Percentiles rank a stretch among this genome's conserved stretches.
Conservation (phyloP, 2,888 invertebrate species). For the Ypsolopha sequella region DNA sequence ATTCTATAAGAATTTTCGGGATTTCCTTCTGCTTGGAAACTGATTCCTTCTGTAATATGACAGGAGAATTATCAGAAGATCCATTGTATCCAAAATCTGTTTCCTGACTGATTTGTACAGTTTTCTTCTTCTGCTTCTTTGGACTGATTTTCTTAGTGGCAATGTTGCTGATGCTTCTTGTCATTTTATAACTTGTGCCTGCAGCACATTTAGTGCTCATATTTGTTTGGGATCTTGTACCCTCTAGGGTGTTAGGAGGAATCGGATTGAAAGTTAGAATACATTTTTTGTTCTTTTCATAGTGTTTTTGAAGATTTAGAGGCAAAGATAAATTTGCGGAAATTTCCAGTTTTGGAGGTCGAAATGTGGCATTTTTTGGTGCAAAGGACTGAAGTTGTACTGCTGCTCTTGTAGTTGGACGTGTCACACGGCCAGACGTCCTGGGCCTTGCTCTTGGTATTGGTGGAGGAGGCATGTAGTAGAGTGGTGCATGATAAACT, state of each 20-base stretch:
- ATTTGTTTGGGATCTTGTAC: not conserved
- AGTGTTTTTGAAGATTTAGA: constrained; percentile 18
- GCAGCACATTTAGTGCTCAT: not conserved
- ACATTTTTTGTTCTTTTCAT: constrained; percentile 6
- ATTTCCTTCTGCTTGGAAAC: not conserved
- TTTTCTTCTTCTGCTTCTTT: not conserved
- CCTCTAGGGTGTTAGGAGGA: not conserved
- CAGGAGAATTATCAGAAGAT: too few relatives aligned
- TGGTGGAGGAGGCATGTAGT: constrained; percentile 39
- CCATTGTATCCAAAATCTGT: not conserved
- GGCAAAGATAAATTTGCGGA: constrained; percentile 7
- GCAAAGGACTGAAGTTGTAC: constrained; percentile 46
- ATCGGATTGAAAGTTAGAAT: too few relatives aligned
- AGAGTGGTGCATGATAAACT: constrained; percentile 29
- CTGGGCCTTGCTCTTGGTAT: constrained; percentile 30
- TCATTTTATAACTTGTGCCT: not conserved
- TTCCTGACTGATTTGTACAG: not conserved
- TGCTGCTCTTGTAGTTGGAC: constrained; percentile 23
- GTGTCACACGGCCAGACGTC: constrained; percentile 43
- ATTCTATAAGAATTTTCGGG: not conserved
- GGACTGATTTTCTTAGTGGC: not conserved
- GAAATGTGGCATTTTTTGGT: constrained; percentile 43
- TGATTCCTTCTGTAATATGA: not conserved
- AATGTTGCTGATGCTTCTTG: not conserved
- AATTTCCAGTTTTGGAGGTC: constrained; percentile 12